A percentile compares a stretch with the other conserved stretches of the same genome.
phyloP scores from a whole-genome alignment of 2,888 invertebrate species.

The Conomelus anceps region DNA sequence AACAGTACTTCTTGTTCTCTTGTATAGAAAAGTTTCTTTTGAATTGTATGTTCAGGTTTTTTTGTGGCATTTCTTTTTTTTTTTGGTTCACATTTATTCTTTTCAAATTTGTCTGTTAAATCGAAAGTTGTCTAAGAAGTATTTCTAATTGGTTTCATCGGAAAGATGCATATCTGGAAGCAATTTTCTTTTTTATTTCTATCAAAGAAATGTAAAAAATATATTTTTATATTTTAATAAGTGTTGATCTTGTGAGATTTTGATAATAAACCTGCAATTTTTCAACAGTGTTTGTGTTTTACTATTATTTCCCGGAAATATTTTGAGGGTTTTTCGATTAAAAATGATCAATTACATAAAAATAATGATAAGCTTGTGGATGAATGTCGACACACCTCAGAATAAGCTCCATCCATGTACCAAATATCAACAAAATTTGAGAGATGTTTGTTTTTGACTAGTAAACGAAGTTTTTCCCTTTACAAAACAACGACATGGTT shows the following conservation, averaged over 20 bases:
- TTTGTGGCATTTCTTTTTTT: background rate
- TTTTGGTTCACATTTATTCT: background rate
- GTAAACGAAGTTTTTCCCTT: too few relatives aligned
- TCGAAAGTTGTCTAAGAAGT: background rate
- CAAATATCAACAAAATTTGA: too few relatives aligned
- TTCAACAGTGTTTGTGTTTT: background rate
- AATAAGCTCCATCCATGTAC: too few relatives aligned
- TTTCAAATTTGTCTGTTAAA: background rate
- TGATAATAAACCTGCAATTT: background rate
- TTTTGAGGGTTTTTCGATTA: too few relatives aligned
- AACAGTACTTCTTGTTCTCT: background rate
- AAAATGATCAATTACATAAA: too few relatives aligned
- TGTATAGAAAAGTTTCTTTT: background rate
- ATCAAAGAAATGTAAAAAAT: background rate
- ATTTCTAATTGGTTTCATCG: background rate
- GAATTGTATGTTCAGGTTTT: background rate
- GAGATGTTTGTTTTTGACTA: too few relatives aligned
- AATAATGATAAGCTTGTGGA: too few relatives aligned
- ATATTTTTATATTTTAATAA: background rate
- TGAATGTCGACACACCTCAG: too few relatives aligned
- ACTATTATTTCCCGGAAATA: too few relatives aligned
- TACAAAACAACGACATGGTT: too few relatives aligned
- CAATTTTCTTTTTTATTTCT: background rate
- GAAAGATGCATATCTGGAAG: background rate
- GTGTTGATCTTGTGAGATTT: background rate